Evolutionary conservation across 2,888 invertebrate genomes (phyloP), one percentile per base, ranked within the genome.

Genomic region (Ophion obscuratus): DNA sequence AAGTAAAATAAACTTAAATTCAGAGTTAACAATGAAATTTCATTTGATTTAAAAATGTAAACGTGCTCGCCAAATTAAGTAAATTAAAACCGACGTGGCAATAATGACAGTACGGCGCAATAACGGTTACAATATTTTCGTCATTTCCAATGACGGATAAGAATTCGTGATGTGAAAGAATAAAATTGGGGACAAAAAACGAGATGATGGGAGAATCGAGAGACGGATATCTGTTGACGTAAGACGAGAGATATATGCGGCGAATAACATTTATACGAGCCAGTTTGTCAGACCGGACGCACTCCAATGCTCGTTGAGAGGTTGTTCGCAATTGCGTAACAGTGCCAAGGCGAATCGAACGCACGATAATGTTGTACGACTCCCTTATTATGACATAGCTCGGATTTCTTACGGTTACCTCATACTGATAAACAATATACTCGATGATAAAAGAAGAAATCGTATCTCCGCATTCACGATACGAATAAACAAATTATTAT

Each of bases 331-430:
- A 80, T 91, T 91, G 87, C 90, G 75, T 87, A 91, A 90, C 81
- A 82, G 82, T 88, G 88, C 87, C 90, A 88, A 90, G 89, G 89
- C 83, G 24, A 90, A 85, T 87, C 77, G 82, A 88, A 83, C 81
- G 79, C 85, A 81, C 85, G 81, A 83, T 27, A 9, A 81, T 81
- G 85, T 87, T 73, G 71, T 85, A 79, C n/a, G 74, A 81, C 83
- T 31, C 76, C 64, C 47, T 40, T 71, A 64, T 85, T 75, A 78
- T 81, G 27, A 68, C 20, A 78, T 24, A 70, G 36, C 40, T 67
- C 31, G 6, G 10, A 31, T 57, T 24, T 44, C 64, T 27, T 20
- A 59, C 7, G n/a, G 24, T 74, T 66, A 77, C 53, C n/a, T 76
- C 62, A 62, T 17, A 57, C 62, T 27, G 57, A 27, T 40, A 59